These are phyloP conservation scores for Palloptera scutellata DNA, from an alignment of 2,888 invertebrate genomes.

Conservation along the genomic window DNA sequence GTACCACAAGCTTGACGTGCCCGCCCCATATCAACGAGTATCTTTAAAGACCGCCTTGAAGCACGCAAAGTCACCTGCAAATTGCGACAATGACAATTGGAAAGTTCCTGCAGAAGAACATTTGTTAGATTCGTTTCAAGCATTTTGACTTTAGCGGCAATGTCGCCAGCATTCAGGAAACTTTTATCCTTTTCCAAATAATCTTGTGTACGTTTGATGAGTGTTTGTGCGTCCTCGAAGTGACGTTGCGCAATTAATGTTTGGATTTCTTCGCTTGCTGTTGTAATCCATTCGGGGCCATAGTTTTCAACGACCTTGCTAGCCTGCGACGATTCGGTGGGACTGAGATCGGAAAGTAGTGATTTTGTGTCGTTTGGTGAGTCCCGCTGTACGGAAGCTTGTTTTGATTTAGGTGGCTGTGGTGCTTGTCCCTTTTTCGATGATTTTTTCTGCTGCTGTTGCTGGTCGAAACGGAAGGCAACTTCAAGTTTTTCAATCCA, in stretches of 20 bases:
- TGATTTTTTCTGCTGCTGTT: slow-evolving; percentile 52
- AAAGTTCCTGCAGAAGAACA: slow-evolving; percentile 86
- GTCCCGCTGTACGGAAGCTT: slow-evolving; percentile 22
- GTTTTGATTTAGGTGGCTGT: slow-evolving; percentile 54
- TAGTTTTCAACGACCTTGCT: slow-evolving; percentile 52
- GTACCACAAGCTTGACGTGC: slow-evolving; percentile 64
- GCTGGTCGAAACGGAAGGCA: slow-evolving; percentile 81
- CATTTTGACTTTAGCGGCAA: slow-evolving; percentile 69
- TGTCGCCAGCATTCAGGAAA: slow-evolving; percentile 53
- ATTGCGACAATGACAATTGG: slow-evolving; percentile 89
- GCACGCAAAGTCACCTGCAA: slow-evolving; percentile 89
- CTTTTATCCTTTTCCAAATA: slow-evolving; percentile 64
- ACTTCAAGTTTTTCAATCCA: slow-evolving; percentile 94
- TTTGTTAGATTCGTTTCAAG: slow-evolving; percentile 82
- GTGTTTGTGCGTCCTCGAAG: slow-evolving; percentile 88
- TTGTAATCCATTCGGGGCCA: slow-evolving; percentile 85
- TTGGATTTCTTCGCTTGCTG: slow-evolving; percentile 93
- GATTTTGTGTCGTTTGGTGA: slow-evolving; percentile 48
- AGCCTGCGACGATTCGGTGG: slow-evolving; percentile 43
- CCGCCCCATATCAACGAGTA: slow-evolving; percentile 69
- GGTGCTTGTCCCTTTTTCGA: slow-evolving; percentile 67
- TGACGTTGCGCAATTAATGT: slow-evolving; percentile 94
- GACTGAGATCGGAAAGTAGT: slow-evolving; percentile 47
- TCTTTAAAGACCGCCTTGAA: slow-evolving; percentile 81
- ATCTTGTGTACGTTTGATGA: slow-evolving; percentile 75